Evolutionary conservation across 2,797 vertebrate genomes (phyloP), one percentile per base, ranked within the genome.

Genomic region (Acanthornis magna): DNA sequence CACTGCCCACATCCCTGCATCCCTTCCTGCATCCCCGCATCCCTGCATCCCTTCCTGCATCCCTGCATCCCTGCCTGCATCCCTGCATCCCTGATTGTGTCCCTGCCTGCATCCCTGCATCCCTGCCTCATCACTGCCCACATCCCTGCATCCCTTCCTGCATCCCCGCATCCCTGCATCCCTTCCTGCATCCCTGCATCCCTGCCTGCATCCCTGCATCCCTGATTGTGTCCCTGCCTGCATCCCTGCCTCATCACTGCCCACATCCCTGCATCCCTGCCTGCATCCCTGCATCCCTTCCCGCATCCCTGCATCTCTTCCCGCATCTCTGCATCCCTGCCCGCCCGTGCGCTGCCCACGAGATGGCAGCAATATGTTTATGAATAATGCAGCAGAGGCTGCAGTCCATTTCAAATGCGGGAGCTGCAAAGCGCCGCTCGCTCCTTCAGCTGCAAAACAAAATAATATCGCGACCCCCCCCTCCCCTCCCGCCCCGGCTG

Each of bases 341-440:
- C 92, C 50, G 34, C 88, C 72, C 91, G 13, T 68, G 63, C 7
- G 94, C 63, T 83, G 91, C 96, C 98, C 98, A 98, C 98, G 97
- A 98, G 98, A 98, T 98, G 98, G 98, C 98, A 98, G 98, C 97
- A 98, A 96, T 94, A 98, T 95, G 96, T 97, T 97, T 98, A 98
- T 98, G 98, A 98, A 98, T 98, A 97, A 98, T 98, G 97, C 97
- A 98, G 96, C 83, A 94, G 82, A 95, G 77, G 86, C 88, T 84
- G 77, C 82, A 68, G 88, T 84, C 94, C 81, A 95, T 94, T 96
- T 85, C 88, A 27, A 85, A 54, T 93, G 91, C 82, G 81, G 75
- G 85, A 97, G 88, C 94, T 66, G 85, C 91, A 91, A 71, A 96
- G 95, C 55, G 65, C 86, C 62, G 88, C 95, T 97, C 61, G 84